Conservation (phyloP, 2,797 vertebrate genomes). For the Potorous gilbertii region DNA sequence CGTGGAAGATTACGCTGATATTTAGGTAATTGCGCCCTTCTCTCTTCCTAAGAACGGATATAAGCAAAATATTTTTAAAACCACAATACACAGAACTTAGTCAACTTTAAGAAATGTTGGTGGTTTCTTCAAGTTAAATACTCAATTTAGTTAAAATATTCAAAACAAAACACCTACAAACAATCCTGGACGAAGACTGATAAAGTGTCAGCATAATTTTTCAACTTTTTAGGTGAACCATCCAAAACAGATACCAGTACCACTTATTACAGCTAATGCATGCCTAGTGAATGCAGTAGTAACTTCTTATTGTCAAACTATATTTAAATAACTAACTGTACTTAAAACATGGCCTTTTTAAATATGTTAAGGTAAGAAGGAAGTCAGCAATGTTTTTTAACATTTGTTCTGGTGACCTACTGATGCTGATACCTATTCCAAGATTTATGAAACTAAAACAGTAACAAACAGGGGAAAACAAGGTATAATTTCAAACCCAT, state of each 20-base stretch:
- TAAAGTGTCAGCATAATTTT: not conserved
- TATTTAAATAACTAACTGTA: not conserved
- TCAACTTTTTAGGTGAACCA: not conserved
- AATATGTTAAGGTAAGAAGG: not conserved
- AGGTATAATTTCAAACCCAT: not conserved
- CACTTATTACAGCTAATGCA: not conserved
- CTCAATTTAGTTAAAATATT: not conserved
- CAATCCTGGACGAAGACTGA: not conserved
- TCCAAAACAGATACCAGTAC: not conserved
- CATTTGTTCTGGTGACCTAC: not conserved
- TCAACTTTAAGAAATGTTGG: conserved; percentile 40
- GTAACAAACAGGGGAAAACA: not conserved
- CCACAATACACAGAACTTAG: not conserved
- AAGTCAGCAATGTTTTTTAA: not conserved
- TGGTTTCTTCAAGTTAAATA: too few species aligned
- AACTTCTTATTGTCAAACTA: not conserved
- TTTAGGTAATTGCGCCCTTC: conserved; percentile 95
- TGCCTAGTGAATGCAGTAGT: not conserved
- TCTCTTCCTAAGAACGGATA: conserved; percentile 91
- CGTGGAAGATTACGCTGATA: conserved; percentile 95
- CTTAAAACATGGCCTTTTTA: not conserved
- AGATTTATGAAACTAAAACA: not conserved
- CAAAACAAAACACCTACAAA: not conserved
- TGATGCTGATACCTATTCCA: not conserved
- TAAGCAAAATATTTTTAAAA: conserved; percentile 4